Conservation (phyloP, 1,140 invertebrate genomes). For the Diorhabda elongata region DNA sequence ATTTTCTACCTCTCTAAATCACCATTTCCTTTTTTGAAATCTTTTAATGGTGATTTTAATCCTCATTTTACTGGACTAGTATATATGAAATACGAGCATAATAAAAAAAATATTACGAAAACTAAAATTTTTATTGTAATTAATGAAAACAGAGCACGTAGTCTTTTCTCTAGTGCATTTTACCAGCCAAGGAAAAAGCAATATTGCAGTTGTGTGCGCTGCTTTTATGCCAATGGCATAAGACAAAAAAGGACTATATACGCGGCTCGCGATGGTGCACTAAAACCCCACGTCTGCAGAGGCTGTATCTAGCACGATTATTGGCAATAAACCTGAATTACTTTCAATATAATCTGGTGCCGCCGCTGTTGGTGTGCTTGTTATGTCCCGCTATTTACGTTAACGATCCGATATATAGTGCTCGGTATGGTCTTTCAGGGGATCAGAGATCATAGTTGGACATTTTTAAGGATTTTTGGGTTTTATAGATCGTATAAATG, state of each 20-base stretch:
- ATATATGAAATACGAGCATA: no score
- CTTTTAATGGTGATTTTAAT: no score
- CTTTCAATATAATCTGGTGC: slow-evolving; percentile 42
- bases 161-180: background rate
- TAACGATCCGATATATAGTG: slow-evolving; percentile 17
- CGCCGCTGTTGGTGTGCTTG: slow-evolving; percentile 22
- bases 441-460: background rate
- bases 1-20: no score
- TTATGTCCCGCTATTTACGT: slow-evolving; percentile 29
- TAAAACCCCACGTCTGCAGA: slow-evolving; percentile 40
- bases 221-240: slow-evolving; percentile 11
- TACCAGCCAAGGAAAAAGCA: background rate
- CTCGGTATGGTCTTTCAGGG: slow-evolving; percentile 3
- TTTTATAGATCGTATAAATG: background rate
- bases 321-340: slow-evolving; percentile 44
- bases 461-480: background rate
- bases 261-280: slow-evolving; percentile 23
- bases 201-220: slow-evolving; percentile 9
- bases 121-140: slow-evolving; percentile 9
- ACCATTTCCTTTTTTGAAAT: no score
- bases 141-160: slow-evolving; percentile 16
- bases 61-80: no score
- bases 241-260: slow-evolving; percentile 15
- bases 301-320: slow-evolving; percentile 42
- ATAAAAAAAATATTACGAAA: background rate